Evolutionary conservation across 92 coral and sea anemone genomes (phyloP).

Genomic region (Paragorgia papillata): DNA sequence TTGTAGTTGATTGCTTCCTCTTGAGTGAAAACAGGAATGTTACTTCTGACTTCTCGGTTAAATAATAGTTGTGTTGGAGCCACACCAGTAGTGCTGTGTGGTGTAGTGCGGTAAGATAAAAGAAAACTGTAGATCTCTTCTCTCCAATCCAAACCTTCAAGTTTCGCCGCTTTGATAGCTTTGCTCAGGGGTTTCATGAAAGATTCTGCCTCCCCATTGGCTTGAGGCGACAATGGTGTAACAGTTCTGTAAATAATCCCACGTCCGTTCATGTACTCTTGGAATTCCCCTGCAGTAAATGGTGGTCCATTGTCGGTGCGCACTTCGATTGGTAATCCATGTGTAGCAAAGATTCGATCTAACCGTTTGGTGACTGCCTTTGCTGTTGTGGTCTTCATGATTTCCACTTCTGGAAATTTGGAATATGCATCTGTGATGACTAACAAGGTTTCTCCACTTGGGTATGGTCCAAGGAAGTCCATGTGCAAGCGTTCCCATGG

Average conservation of each 20-base stretch:
- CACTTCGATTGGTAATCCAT: constrained; percentile 39
- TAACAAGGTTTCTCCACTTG: constrained; percentile 5
- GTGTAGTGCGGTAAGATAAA: constrained; percentile 37
- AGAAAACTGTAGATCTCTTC: constrained; percentile 22
- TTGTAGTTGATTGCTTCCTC: constrained; percentile 9
- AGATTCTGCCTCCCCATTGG: constrained; percentile 48
- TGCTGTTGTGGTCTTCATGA: constrained; percentile 28
- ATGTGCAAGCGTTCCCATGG: constrained; percentile 4
- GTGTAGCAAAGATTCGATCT: constrained; percentile 40
- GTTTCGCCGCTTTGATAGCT: constrained; percentile 34
- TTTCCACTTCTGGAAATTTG: constrained; percentile 15
- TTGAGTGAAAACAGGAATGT: background rate
- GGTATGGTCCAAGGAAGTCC: constrained; percentile 4
- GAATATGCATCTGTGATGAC: constrained; percentile 2
- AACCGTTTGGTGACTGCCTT: constrained; percentile 11
- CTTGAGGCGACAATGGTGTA: constrained; percentile 50
- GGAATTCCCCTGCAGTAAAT: constrained; percentile 11
- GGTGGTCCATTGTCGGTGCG: constrained; percentile 42
- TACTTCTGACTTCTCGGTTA: constrained; percentile 32
- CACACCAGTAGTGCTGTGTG: constrained; percentile 41
- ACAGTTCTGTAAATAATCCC: constrained; percentile 14
- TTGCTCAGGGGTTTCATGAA: constrained; percentile 49
- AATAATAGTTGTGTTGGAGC: constrained; percentile 37
- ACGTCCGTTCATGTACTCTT: constrained; percentile 7
- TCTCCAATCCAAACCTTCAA: constrained; percentile 35